Base-by-base conservation (phyloP, 30 jellyfish, hydroid and myxozoan species). In the Aurelia sp. region DNA sequence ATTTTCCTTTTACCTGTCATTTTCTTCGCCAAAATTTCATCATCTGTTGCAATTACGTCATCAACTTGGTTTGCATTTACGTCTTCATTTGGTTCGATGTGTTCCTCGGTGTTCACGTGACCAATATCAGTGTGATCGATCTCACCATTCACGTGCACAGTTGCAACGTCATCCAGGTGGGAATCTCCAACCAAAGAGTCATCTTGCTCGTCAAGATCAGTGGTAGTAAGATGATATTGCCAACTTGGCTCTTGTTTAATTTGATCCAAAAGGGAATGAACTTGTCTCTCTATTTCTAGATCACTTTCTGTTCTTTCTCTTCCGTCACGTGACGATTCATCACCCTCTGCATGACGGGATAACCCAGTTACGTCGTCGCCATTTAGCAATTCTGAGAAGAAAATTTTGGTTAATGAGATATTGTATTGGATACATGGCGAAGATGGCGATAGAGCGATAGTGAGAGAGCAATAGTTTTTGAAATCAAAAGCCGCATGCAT, bases 181-280 rank as follows among this genome's bases (percentile, higher is more conserved):
- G 33, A n/a, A 21, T 59, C 69, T 5, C 33, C 24, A 21, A 59
- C 3, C 24, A 21, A 21, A 22, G 71, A 5, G 5, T 48, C 76
- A 8, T 48, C 84, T 15, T 50, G 27, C 0, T 86, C 95, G 24
- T 80, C 97, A 11, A 63, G 31, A 19, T 80, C 90, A 27, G 88
- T 63, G 4, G 92, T 12, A 16, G 98, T 81, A 24, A 93, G 47
- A 55, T 93, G 91, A 74, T 93, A 93, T 89, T 93, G 97, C 98
- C 98, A 93, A 52, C 93, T 74, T 2, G 87, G 70, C 74, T 85
- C 97, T 24, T 78, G 70, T 38, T 78, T 82, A 30, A 91, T 85
- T 55, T 73, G 92, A 24, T 87, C 75, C 35, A 71, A 41, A 40
- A 91, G 47, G 5, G 98, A 85, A 18, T 86, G 81, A 10, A 71